Conservation (phyloP, 2,888 invertebrate genomes). For the Aphrophora alni region DNA sequence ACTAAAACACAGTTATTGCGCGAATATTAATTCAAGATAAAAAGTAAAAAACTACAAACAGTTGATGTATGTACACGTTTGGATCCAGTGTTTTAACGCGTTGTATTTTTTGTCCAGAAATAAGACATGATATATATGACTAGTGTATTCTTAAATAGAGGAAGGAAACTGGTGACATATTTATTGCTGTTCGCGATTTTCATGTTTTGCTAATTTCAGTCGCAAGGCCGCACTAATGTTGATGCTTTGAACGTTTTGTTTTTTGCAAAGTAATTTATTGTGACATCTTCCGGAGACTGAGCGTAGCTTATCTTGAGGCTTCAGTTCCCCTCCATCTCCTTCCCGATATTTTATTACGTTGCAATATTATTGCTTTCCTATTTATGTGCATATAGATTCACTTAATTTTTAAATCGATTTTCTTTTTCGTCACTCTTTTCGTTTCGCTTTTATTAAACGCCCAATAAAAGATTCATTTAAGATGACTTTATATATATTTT, state of each 20-base stretch:
- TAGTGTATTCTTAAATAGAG: conserved; percentile 26
- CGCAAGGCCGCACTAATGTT: conserved; percentile 39
- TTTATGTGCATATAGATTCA: background rate
- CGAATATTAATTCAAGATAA: background rate
- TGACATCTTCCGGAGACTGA: conserved; percentile 36
- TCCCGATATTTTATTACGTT: background rate
- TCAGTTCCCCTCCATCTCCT: conserved; percentile 25
- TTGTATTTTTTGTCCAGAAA: background rate
- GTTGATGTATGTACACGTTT: background rate
- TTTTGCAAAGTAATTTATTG: conserved; percentile 35
- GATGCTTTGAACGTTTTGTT: conserved; percentile 40
- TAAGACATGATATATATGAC: background rate
- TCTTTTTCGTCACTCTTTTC: background rate
- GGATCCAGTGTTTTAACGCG: background rate
- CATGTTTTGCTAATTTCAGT: conserved; percentile 45
- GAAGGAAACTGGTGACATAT: conserved; percentile 38
- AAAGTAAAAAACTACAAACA: background rate
- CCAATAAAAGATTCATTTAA: too few species aligned
- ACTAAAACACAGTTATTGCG: background rate
- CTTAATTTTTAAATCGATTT: background rate
- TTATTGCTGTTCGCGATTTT: conserved; percentile 36
- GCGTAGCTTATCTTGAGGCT: conserved; percentile 31
- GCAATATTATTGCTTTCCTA: background rate
- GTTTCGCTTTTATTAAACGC: too few species aligned
- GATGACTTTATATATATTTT: too few species aligned